Evolutionary conservation across 2,797 vertebrate genomes (phyloP), one percentile per base, ranked within the genome.

Genomic region (Rhinoraja longicauda): DNA sequence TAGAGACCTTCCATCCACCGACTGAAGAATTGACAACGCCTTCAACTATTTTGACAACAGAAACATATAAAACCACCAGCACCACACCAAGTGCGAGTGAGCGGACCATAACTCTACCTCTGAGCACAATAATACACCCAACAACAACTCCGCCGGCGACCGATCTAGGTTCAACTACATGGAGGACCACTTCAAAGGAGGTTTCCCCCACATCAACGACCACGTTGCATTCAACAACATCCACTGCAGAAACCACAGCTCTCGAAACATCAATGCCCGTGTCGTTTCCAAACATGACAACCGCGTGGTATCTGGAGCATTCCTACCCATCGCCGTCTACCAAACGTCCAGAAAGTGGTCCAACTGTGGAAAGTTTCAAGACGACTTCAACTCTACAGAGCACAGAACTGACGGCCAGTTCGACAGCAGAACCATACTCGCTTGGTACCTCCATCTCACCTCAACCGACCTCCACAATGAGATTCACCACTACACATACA

Each of bases 61-160:
- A 75, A 1, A 79, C 79, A 78, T 94, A 92, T 84, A 93, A 94
- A 59, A 94, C 94, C 81, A 95, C 93, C 84, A 94, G 94, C 81
- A 95, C 93, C 84, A 93, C 94, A 93, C 93, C 93, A 93, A 67
- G 32, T 53, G 53, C 62, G 36, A 72, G 82, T 29, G 79, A n/a
- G 53, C 45, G 36, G 64, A 13, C 64, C 13, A 26, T 64, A 36
- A 73, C 29, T 36, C 88, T 36, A 21, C 62, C 84, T 7, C n/a
- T 88, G 59, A 88, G 84, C n/a, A 19, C 84, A 67, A 67, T n/a
- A 88, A 45, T n/a, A 12, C 62, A 1, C 62, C 36, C 84, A 88
- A 88, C 84, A 88, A 88, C 84, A 88, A 36, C 67, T 88, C 59
- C n/a, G 67, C 7, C 29, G 6, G 19, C 4, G 59, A 21, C 84